These are phyloP conservation scores for Embidobia sp. DNA, from an alignment of 2,888 invertebrate species.

Conservation along the genomic window DNA sequence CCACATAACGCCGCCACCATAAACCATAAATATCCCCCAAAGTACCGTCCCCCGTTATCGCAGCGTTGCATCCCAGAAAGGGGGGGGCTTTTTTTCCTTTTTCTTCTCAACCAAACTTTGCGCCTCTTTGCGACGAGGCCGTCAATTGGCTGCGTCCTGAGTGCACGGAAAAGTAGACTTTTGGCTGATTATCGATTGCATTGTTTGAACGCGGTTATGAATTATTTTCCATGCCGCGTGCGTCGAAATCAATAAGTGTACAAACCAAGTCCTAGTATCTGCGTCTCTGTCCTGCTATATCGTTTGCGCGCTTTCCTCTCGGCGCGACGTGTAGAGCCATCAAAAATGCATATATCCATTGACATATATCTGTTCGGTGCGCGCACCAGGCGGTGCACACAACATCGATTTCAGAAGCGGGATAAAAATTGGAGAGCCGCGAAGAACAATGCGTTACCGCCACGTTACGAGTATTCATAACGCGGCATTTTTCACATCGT, in stretches of 20 bases:
- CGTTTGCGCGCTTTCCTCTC: not conserved
- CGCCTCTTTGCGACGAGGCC: not conserved
- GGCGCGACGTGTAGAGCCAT: slow-evolving; percentile 3
- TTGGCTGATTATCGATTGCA: slow-evolving; percentile 33
- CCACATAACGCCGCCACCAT: slow-evolving; percentile 13
- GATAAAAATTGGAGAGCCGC: slow-evolving; percentile 3
- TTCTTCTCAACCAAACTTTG: too few relatives aligned
- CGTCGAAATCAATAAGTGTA: slow-evolving; percentile 41
- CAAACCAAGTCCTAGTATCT: slow-evolving; percentile 16
- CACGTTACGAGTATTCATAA: slow-evolving; percentile 28
- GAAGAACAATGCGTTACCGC: slow-evolving; percentile 26
- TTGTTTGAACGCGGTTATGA: slow-evolving; percentile 36
- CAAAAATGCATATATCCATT: slow-evolving; percentile 19
- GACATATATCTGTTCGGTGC: too few relatives aligned
- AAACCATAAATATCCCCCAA: slow-evolving; percentile 30
- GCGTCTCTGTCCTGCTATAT: not conserved
- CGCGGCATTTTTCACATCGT: not conserved
- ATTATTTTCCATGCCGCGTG: slow-evolving; percentile 41
- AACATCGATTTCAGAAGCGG: too few relatives aligned
- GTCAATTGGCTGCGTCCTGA: too few relatives aligned
- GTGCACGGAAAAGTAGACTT: too few relatives aligned
- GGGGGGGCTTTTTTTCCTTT: not conserved
- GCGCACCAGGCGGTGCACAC: too few relatives aligned
- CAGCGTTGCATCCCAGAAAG: too few relatives aligned
- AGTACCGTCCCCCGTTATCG: slow-evolving; percentile 25